Conservation (phyloP, 2,113 vertebrate genomes). For the Sapajus apella region DNA sequence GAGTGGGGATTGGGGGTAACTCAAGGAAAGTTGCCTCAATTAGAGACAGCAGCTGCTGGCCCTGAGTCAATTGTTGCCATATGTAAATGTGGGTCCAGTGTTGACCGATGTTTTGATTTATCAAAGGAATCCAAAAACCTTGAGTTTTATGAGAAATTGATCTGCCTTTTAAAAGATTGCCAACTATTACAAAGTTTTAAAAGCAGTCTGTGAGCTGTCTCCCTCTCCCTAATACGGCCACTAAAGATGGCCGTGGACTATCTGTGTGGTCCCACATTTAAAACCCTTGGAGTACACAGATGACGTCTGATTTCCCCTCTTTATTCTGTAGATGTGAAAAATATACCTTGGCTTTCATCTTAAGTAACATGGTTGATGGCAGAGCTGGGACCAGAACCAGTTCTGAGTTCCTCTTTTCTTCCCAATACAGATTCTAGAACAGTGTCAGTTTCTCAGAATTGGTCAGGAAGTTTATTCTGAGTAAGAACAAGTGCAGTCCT, state of each 20-base stretch:
- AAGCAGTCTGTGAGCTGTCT: neutral
- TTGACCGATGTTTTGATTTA: neutral
- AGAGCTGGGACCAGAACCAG: neutral
- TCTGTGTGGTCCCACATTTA: neutral
- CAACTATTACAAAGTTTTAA: neutral
- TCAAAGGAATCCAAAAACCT: constrained; percentile 25
- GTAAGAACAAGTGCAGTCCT: neutral
- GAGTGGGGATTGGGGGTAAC: neutral
- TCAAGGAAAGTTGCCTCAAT: neutral
- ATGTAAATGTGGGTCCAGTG: neutral
- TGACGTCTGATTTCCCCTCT: neutral
- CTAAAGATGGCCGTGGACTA: neutral
- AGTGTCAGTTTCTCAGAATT: neutral
- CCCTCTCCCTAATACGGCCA: neutral
- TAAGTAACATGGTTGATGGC: rapidly evolving
- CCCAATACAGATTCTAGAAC: neutral
- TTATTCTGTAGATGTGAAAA: neutral
- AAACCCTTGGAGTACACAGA: neutral
- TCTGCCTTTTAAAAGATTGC: neutral
- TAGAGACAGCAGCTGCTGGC: neutral
- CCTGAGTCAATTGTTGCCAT: neutral
- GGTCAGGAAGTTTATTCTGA: neutral
- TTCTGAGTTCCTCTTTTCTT: neutral
- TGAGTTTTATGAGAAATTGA: neutral
- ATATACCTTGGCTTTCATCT: neutral